Base-by-base conservation (phyloP, 2,888 invertebrate species). In the Rhaphigaster nebulosa region DNA sequence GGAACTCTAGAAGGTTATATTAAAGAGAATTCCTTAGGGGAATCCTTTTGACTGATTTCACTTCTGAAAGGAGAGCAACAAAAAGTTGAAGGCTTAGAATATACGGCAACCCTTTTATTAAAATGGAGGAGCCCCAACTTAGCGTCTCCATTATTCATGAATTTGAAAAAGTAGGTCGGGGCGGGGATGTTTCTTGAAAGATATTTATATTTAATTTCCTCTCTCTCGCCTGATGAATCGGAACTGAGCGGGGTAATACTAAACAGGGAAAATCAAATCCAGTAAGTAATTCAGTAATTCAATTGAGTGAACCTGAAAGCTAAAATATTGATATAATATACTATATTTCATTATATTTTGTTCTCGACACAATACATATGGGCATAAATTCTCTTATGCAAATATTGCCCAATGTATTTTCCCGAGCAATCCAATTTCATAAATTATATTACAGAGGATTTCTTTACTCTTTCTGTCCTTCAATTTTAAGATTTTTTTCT, bases 71-170 rank as follows among this genome's bases (percentile, higher is more conserved):
- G 45, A 84, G 45, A 41, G 84, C 13, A 45, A 84, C 45, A 84
- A 84, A 84, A 84, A 84, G 84, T 41, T 45, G 45, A 84, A 84
- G 45, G 84, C 84, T 45, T n/a, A 84, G 84, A 84, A 84, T 84
- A 84, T 84, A 84, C 84, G 84, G 70, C 70, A 76, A 84, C 45
- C 84, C 84, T 84, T 50, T 45, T 84, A 84, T 84, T 84, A 84
- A 84, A 84, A 84, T 84, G 41, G 84, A 50, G n/a, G n/a, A 45
- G 84, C 15, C 84, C 26, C 84, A n/a, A 84, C 45, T 84, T 84
- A 84, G 84, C 45, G 45, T n/a, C 45, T 84, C 84, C 84, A 84
- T 84, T 84, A 84, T 84, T 84, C 84, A 84, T 84, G 45, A 84
- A 84, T 41, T 41, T 41, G 84, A 84, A 84, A 84, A 84, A 45